Base-by-base conservation (phyloP, 2,888 invertebrate species). In the Mechanitis mazaeus region DNA sequence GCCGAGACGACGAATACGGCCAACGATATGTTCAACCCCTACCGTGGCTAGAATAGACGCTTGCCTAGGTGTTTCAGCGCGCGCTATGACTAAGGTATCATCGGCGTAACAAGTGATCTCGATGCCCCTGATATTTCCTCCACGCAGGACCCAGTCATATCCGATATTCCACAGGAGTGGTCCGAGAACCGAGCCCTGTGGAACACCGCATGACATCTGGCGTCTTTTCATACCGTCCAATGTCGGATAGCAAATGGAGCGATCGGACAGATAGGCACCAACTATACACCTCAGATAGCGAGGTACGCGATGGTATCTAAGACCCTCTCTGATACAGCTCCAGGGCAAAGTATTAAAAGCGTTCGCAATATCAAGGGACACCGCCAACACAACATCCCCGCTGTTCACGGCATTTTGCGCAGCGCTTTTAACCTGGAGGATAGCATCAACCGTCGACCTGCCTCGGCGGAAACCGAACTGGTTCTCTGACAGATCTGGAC, bases 261-360 rank as follows among this genome's bases (percentile, higher is more conserved):
- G 55, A 0, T 60, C 55, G 1, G 12, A 42, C 6, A 69, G 56
- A 20, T 69, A 70, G 2, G 38, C 33, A 2, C 33, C 57, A 0
- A 70, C 28, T 0, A 71, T 33, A 0, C 54, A 53, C 5, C 60
- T 45, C 6, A 69, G 53, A 56, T 69, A 69, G 0, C 7, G 9
- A 0, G 73, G 71, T 35, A 73, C 65, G 1, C 58, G 12, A 38
- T 71, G 71, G 28, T 63, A 64, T 0, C 45, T 12, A 0, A 76
- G 64, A 0, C 69, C 70, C 57, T 67, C 68, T 58, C n/a, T 38
- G 2, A 76, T 72, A 2, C 60, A 54, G 0, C 11, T 11, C 63
- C 68, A 71, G 53, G 72, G 72, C 4, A 74, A 55, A n/a, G 64
- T 56, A 28, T 72, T 71, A 31, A 72, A 74, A 1, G 70, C 69